A percentile compares a stretch with the other conserved stretches of the same genome.
These are phyloP conservation scores for Chaetogeoica ovagalla DNA, from an alignment of 2,888 invertebrate species.

Conservation along the genomic window DNA sequence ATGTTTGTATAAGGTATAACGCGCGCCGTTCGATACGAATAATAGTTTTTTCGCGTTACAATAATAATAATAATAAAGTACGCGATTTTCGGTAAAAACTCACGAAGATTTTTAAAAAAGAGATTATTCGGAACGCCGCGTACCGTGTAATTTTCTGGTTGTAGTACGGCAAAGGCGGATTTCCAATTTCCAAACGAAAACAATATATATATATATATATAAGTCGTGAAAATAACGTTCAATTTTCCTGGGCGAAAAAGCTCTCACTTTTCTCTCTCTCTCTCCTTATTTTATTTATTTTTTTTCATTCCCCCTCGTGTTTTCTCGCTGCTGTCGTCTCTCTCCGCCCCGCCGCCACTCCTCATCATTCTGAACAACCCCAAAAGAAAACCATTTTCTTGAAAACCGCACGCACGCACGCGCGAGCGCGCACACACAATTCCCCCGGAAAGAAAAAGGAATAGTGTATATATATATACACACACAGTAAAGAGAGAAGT, in stretches of 20 bases:
- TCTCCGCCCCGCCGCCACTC: neutral
- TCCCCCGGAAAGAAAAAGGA: constrained; percentile 21
- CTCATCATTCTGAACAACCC: neutral
- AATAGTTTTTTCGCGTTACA: too few species aligned
- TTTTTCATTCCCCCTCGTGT: constrained; percentile 20
- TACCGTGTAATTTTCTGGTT: neutral
- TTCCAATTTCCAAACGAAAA: constrained; percentile 40
- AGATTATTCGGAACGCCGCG: neutral
- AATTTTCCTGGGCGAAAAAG: constrained; percentile 39
- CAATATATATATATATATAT: too few species aligned
- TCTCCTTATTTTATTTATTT: neutral
- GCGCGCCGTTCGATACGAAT: too few species aligned
- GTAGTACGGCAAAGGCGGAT: neutral
- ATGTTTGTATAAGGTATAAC: too few species aligned
- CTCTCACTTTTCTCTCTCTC: constrained; percentile 31
- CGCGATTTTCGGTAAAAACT: too few species aligned
- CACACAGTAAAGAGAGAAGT: neutral
- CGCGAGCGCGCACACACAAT: constrained; percentile 14
- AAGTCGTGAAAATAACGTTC: constrained; percentile 49
- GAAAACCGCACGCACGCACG: constrained; percentile 32
- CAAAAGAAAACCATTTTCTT: constrained; percentile 51
- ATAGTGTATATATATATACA: neutral
- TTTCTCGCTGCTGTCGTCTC: constrained; percentile 5
- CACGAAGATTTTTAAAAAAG: too few species aligned
- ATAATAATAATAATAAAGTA: too few species aligned